These are phyloP conservation scores for Channallabes apus DNA, from an alignment of 2,797 vertebrate genomes.

Conservation along the genomic window DNA sequence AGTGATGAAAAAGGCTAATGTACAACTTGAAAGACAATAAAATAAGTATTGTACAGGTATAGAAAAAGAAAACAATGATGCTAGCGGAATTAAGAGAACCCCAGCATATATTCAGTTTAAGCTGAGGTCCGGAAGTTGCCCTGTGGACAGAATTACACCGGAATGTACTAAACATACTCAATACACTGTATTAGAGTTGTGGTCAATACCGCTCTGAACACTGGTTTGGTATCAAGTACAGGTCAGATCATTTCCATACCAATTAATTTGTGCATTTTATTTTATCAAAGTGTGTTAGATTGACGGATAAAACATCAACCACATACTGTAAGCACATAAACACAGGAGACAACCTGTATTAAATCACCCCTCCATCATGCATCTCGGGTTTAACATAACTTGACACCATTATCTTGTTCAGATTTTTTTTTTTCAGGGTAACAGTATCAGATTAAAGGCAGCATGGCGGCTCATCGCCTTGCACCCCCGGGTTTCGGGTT, in stretches of 20 bases:
- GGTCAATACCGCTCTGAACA: not conserved
- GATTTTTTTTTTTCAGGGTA: not conserved
- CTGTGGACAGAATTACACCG: not conserved
- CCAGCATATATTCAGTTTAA: not conserved
- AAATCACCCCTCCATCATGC: not conserved
- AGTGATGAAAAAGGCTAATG: not conserved
- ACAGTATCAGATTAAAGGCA: not conserved
- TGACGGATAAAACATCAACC: not conserved
- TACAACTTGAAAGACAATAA: not conserved
- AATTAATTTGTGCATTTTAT: not conserved
- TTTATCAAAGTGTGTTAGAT: not conserved
- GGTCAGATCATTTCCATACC: not conserved
- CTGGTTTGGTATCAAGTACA: not conserved
- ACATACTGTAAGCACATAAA: not conserved
- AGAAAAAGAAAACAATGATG: not conserved
- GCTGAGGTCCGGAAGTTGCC: too few species aligned
- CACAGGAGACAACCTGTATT: not conserved
- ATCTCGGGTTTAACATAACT: slow-evolving; percentile 11
- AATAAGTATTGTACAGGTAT: not conserved
- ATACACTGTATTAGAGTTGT: not conserved
- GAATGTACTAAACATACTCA: not conserved
- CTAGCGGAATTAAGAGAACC: not conserved
- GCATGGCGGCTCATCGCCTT: too few species aligned
- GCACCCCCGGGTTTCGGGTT: too few species aligned
- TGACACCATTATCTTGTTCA: not conserved